These are phyloP conservation scores for Mastomys natalensis DNA, from an alignment of 2,113 vertebrate species.

Conservation along the genomic window DNA sequence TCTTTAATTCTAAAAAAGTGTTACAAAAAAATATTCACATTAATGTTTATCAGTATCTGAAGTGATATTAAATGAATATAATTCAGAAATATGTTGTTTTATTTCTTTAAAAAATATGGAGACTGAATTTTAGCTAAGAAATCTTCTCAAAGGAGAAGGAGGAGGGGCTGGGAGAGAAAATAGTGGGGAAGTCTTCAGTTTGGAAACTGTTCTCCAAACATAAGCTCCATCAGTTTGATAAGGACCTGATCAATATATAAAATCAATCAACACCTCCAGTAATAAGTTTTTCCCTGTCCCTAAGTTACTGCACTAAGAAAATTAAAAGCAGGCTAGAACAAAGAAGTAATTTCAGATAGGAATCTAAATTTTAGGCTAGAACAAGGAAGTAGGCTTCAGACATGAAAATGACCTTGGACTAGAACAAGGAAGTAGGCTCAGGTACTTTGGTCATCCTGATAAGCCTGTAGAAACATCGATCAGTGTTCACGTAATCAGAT, in stretches of 20 bases:
- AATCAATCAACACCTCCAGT: not conserved
- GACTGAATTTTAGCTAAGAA: not conserved
- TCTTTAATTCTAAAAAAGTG: not conserved
- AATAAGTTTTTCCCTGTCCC: not conserved
- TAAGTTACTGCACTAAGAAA: not conserved
- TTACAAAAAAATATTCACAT: not conserved
- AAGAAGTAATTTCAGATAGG: too few relatives aligned
- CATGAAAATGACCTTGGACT: too few relatives aligned
- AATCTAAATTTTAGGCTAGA: too few relatives aligned
- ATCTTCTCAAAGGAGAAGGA: not conserved
- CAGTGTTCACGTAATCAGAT: too few relatives aligned
- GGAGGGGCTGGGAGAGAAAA: too few relatives aligned
- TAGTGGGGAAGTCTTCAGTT: not conserved
- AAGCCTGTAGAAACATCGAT: too few relatives aligned
- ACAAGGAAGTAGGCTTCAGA: too few relatives aligned
- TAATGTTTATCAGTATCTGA: not conserved
- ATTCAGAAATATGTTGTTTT: not conserved
- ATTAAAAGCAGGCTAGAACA: not conserved
- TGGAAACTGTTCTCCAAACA: not conserved
- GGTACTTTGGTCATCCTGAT: too few relatives aligned
- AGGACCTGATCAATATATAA: not conserved
- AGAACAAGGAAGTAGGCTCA: too few relatives aligned
- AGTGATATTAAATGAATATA: not conserved
- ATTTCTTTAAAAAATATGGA: not conserved
- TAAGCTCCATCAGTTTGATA: not conserved